Evolutionary conservation across 2,797 vertebrate genomes (phyloP), one percentile per base, ranked within the genome.

Genomic region (Australoheros facetus): DNA sequence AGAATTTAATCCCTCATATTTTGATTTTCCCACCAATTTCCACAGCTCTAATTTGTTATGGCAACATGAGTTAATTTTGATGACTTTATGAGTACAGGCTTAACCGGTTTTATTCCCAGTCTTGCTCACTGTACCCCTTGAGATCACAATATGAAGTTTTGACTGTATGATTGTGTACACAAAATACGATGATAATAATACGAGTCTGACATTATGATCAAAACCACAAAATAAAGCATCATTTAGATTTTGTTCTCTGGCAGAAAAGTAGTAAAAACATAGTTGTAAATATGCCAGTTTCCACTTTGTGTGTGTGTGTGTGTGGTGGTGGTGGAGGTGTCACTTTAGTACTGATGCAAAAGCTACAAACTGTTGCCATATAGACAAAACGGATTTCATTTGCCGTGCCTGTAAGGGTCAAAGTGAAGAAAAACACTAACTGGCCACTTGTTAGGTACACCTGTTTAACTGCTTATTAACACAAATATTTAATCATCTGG

Each of bases 41-140:
- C 14, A 16, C 30, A 37, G 60, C 42, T 14, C 26, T 75, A 55
- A 69, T 66, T 17, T 58, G 13, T 19, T 48, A 2, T 73, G 19
- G 76, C 53, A 56, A 56, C 23, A 75, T 56, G 60, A 26, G 37
- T 32, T 14, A 11, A 32, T 39, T 77, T 42, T 66, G n/a, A 72
- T 81, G 23, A 14, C 9, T 79, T 53, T 42, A 17, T 56, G n/a
- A 37, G 62, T 66, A 56, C 60, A 77, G 62, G 39, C 16, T 82
- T 3, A 62, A 57, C 26, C 48, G 12, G 26, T 48, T 54, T 66
- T 12, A n/a, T 45, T 69, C 4, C 17, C 32, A 74, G 45, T 4
- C 23, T 57, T 58, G 17, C 55, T 54, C 7, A 26, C 23, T 4
- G 1, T 23, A 11, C 55, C 3, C 28, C 19, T 39, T 21, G 12